Base-by-base conservation (phyloP, 2,113 vertebrate genomes). In the Ascaphus truei region DNA sequence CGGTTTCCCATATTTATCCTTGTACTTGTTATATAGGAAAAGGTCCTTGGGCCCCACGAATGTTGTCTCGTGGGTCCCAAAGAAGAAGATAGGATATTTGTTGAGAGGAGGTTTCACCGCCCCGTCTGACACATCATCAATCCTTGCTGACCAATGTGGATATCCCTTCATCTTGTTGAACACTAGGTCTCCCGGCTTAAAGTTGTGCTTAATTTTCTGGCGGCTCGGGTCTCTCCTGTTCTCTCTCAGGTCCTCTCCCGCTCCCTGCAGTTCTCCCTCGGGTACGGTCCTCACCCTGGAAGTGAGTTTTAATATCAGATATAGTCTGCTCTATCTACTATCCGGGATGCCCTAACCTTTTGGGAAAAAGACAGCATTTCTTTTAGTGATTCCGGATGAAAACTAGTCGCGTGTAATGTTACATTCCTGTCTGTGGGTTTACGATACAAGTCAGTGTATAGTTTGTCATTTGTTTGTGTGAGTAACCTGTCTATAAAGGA, bases 1-100 rank as follows among this genome's bases (percentile, higher is more conserved):
- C 60, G 96, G 93, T 62, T 98, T 98, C 27, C 97, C 96, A 4
- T 96, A 99, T 74, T 95, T 96, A 27, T 98, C 96, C 58, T 89
- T 92, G 65, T 89, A 94, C 25, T 98, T 98, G 63, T 99, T 96
- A 29, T 96, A 99, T n/a, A 83, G 88, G 80, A 99, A 98, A 59
- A 99, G 90, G 81, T 99, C 96, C 84, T 99, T 99, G 59, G 95
- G 84, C 68, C 95, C 94, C 71, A 99, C 86, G 84, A 99, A 98
- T 77, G 96, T 95, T 34, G 67, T 69, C 85, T 98, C 96, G 5
- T 98, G 97, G 63, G 96, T 98, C 36, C 96, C 97, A 68, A 98
- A 98, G 88, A 99, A 98, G 88, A 98, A 98, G 68, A 98, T 99
- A 27, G 95, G 96, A 53, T 97, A 95, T 80, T 99, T 98, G 88